phyloP scores from a whole-genome alignment of 2,797 vertebrate species.

The Danio albolineatus region DNA sequence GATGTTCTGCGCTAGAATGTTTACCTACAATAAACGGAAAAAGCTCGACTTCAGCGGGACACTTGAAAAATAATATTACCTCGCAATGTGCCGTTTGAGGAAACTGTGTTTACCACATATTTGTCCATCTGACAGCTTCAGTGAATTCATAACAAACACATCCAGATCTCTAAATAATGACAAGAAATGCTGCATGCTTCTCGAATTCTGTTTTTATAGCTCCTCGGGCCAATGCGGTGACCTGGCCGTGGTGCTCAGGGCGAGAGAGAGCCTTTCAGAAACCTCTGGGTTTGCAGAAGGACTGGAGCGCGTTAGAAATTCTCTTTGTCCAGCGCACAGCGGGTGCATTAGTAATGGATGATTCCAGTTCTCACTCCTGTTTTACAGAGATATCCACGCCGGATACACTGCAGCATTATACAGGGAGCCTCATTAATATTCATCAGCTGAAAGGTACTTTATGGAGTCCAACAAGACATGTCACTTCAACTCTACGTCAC shows the following conservation, averaged over 20 bases:
- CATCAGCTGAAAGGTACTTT: constrained; percentile 42
- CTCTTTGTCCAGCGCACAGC: constrained; percentile 13
- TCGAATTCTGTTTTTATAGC: background rate
- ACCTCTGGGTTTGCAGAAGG: constrained; percentile 15
- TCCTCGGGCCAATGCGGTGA: constrained; percentile 21
- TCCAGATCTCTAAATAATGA: constrained; percentile 3
- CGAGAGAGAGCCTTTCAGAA: constrained; percentile 13
- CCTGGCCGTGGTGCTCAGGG: background rate
- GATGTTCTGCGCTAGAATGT: constrained; percentile 1
- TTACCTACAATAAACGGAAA: background rate
- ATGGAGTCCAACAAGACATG: constrained; percentile 47
- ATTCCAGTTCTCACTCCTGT: constrained; percentile 37
- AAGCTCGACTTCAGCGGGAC: background rate
- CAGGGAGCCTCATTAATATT: constrained; percentile 53
- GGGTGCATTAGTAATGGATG: constrained; percentile 48
- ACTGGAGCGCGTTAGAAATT: constrained; percentile 32
- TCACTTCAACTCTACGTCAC: constrained; percentile 38
- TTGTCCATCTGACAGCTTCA: constrained; percentile 12
- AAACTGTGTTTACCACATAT: constrained; percentile 12
- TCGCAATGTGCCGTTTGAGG: background rate
- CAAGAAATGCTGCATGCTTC: background rate
- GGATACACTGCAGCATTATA: constrained; percentile 33
- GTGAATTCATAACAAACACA: constrained; percentile 21
- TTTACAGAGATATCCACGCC: constrained; percentile 36
- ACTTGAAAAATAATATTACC: constrained; percentile 28